A percentile compares a stretch with the other conserved stretches of the same genome.
phyloP scores from a whole-genome alignment of 2,113 vertebrate genomes.

The Eupsittula cactorum region DNA sequence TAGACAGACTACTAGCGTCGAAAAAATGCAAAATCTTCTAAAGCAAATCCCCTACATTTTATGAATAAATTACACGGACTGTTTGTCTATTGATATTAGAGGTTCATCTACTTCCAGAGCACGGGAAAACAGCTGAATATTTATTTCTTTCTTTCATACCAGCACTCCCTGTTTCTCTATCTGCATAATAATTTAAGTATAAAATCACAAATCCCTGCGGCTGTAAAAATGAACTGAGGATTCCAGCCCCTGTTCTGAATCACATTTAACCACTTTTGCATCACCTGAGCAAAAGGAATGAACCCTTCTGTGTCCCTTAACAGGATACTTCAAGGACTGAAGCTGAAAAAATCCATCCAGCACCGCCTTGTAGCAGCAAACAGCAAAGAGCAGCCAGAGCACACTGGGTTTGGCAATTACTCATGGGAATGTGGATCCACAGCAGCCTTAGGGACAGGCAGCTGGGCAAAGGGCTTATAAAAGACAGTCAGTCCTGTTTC shows the following conservation, averaged over 20 bases:
- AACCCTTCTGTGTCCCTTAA: not conserved
- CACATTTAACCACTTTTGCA: not conserved
- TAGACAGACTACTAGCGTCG: not conserved
- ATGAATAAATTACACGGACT: not conserved
- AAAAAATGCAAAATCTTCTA: not conserved
- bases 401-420: not conserved
- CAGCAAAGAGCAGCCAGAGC: not conserved
- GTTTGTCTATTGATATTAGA: not conserved
- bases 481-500: not conserved
- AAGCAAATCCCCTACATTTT: not conserved
- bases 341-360: not conserved
- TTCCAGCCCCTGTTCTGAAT: not conserved
- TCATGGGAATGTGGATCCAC: not conserved
- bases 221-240: not conserved
- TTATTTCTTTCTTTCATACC: not conserved
- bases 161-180: not conserved
- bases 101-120: not conserved
- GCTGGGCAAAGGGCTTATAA: not conserved
- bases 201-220: not conserved
- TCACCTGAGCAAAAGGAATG: not conserved
- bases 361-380: not conserved
- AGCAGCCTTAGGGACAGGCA: not conserved
- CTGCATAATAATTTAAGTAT: not conserved
- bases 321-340: not conserved
- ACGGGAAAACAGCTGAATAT: not conserved